Conservation (phyloP, 2,888 invertebrate genomes). For the Thelaira solivaga region DNA sequence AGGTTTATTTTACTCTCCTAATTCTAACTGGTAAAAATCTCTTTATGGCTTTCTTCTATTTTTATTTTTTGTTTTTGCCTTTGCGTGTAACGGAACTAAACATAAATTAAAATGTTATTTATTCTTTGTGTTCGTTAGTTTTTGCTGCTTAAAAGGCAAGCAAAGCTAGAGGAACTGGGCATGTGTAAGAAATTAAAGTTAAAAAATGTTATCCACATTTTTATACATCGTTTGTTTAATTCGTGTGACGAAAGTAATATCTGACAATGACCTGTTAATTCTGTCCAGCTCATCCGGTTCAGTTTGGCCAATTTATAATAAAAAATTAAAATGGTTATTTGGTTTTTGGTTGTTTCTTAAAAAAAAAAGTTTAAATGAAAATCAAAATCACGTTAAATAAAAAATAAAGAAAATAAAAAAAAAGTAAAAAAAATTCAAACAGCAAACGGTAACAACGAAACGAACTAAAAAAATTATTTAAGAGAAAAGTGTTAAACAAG, state of each 20-base stretch:
- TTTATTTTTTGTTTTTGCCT: slow-evolving; percentile 1
- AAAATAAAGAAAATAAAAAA: background rate
- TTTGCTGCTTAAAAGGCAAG: slow-evolving; percentile 8
- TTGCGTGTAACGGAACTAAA: slow-evolving; percentile 41
- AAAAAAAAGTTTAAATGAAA: slow-evolving; percentile 7
- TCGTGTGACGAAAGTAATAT: background rate
- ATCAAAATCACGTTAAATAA: slow-evolving; percentile 10
- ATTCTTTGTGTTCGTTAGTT: slow-evolving; percentile 11
- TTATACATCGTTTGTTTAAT: background rate
- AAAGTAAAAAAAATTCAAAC: background rate
- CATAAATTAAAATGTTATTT: slow-evolving; percentile 38
- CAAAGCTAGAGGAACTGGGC: background rate
- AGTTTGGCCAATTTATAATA: background rate
- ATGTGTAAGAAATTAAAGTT: slow-evolving; percentile 1
- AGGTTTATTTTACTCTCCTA: too few relatives aligned
- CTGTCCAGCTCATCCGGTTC: slow-evolving; percentile 11
- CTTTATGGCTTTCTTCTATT: background rate
- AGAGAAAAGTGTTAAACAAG: background rate
- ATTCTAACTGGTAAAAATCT: background rate
- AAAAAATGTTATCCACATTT: background rate
- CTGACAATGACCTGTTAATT: background rate
- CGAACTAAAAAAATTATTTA: slow-evolving; percentile 1
- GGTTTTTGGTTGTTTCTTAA: background rate
- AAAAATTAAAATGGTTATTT: background rate
- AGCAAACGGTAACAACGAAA: slow-evolving; percentile 7